These are phyloP conservation scores for Channa argus DNA, from an alignment of 2,113 vertebrate species.

Conservation along the genomic window DNA sequence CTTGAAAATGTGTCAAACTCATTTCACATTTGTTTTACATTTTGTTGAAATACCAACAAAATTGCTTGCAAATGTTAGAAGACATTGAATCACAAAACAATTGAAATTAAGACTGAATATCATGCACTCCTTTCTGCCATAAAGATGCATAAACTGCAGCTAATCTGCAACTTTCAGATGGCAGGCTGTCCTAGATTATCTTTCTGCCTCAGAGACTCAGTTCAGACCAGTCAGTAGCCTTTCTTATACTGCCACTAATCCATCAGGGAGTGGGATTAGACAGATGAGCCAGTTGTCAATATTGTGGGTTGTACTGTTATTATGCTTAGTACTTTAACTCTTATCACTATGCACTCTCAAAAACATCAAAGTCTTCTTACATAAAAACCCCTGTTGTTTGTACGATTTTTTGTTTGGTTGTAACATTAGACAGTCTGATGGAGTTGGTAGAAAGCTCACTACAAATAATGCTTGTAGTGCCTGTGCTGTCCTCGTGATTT, in stretches of 20 bases:
- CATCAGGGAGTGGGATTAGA: constrained; percentile 64
- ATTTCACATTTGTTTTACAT: too few relatives aligned
- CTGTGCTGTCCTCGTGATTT: constrained; percentile 23
- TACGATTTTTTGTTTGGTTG: constrained; percentile 1
- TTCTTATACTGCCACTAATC: constrained; percentile 72
- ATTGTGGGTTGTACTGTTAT: constrained; percentile 34
- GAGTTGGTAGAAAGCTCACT: constrained; percentile 13
- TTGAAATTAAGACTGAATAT: neutral
- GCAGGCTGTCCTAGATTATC: constrained; percentile 57
- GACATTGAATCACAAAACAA: neutral
- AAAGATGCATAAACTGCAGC: constrained; percentile 26
- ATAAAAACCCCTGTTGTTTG: constrained; percentile 11
- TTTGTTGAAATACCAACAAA: neutral
- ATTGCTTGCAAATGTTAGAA: neutral
- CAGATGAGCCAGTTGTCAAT: constrained; percentile 62
- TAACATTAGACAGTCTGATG: constrained; percentile 35
- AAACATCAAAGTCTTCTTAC: constrained; percentile 13
- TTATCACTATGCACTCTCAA: constrained; percentile 30
- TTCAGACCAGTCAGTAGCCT: constrained; percentile 49
- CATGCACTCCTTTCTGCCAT: neutral
- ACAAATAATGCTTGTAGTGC: constrained; percentile 20
- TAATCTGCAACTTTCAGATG: constrained; percentile 57
- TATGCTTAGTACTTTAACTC: constrained; percentile 24
- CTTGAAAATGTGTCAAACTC: too few relatives aligned
- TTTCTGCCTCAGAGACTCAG: constrained; percentile 39